phyloP scores from a whole-genome alignment of 2,888 invertebrate genomes.

The Andrena camellia region DNA sequence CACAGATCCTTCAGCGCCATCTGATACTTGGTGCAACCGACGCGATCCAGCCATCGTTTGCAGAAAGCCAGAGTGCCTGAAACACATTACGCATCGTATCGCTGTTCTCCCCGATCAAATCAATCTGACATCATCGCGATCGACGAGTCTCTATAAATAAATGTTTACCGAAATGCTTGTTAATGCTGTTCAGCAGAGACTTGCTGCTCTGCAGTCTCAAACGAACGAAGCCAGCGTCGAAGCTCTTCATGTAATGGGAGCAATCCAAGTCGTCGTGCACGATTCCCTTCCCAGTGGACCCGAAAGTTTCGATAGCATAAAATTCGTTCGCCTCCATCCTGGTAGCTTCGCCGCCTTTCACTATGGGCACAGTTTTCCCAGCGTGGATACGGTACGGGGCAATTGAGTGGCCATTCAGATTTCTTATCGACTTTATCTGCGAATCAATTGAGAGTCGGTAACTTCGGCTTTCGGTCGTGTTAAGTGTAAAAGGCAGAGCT shows the following conservation, averaged over 20 bases:
- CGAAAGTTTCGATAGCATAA: constrained; percentile 99
- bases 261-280: constrained; percentile 99
- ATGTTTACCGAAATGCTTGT: constrained; percentile 94
- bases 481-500: neutral
- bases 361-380: constrained; percentile 99
- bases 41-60: constrained; percentile 98
- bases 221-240: constrained; percentile 96
- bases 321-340: constrained; percentile 99
- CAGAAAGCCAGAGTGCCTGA: constrained; percentile 96
- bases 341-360: constrained; percentile 98
- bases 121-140: neutral
- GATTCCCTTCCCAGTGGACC: constrained; percentile 96
- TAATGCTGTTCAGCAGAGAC: constrained; percentile 95
- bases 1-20: constrained; percentile 99
- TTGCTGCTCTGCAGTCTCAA: constrained; percentile 97
- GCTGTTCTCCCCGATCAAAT: neutral
- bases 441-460: neutral
- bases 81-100: neutral
- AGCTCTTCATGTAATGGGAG: constrained; percentile 99
- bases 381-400: constrained; percentile 98
- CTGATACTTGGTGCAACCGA: constrained; percentile 98
- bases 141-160: neutral
- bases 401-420: constrained; percentile 99
- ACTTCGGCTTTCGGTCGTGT: neutral
- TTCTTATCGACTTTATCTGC: constrained; percentile 97